Percentiles rank a stretch among this genome's conserved stretches.
phyloP scores from a whole-genome alignment of 2,113 vertebrate genomes.

The Callorhinus ursinus region DNA sequence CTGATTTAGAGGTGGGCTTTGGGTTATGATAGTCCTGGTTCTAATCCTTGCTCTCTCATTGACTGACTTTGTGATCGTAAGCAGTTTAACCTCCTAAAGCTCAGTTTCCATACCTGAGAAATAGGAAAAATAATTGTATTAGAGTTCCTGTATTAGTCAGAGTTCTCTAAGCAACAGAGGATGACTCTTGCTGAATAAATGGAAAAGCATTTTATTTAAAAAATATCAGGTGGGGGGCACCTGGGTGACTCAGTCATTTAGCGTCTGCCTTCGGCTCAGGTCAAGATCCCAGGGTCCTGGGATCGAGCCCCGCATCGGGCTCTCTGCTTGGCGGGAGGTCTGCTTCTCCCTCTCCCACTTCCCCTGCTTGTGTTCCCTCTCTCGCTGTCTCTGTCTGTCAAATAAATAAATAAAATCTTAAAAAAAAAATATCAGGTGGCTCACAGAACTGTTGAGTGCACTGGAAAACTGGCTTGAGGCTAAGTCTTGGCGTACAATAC shows the following conservation, averaged over 20 bases:
- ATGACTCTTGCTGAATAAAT: background rate
- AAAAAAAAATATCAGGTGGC: background rate
- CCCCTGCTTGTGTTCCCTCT: no score
- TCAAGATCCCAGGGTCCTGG: no score
- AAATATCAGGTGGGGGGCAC: background rate
- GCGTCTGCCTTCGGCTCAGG: no score
- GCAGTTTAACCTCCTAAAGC: background rate
- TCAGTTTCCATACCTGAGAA: background rate
- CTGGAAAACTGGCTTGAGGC: background rate
- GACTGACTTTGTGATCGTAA: background rate
- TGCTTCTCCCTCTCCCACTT: no score
- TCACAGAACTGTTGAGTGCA: background rate
- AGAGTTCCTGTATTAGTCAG: background rate
- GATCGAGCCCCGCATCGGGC: no score
- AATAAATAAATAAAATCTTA: no score
- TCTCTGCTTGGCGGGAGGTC: no score
- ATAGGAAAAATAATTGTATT: background rate
- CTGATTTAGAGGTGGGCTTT: background rate
- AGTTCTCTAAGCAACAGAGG: background rate
- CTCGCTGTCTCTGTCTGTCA: no score
- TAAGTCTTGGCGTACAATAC: background rate
- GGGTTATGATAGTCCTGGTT: background rate
- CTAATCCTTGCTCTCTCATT: background rate
- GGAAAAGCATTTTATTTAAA: background rate
- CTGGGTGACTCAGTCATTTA: no score